Evolutionary conservation across 2,113 vertebrate species (phyloP).

Genomic region (Notarius lentiginosus): DNA sequence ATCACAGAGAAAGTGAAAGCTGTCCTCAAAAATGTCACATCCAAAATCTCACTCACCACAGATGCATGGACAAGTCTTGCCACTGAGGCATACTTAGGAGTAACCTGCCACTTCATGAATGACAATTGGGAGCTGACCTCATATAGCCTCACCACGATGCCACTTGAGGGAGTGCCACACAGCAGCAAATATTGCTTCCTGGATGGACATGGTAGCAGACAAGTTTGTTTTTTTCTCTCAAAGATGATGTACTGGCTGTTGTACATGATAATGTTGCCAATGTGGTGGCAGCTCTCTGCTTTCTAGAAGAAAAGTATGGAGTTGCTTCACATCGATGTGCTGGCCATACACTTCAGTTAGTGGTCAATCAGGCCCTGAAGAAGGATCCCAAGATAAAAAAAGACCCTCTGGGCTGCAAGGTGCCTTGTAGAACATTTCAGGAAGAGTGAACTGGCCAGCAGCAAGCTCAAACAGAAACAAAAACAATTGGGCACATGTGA

Average conservation of each 20-base stretch:
- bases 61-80: neutral
- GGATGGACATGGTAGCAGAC: neutral
- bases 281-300: no score
- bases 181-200: neutral
- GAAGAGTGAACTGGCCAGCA: no score
- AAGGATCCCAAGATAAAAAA: no score
- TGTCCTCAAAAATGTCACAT: neutral
- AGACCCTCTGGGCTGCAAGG: no score
- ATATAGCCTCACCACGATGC: neutral
- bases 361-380: no score
- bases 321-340: no score
- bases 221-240: neutral
- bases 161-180: neutral
- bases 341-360: neutral
- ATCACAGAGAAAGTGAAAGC: neutral
- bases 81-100: neutral
- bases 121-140: neutral
- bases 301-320: no score
- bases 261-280: constrained; percentile 41
- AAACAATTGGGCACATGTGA: no score
- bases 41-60: neutral
- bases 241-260: constrained; percentile 21
- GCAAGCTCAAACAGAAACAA: no score
- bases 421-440: no score
- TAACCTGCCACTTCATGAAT: neutral